Percentiles rank a stretch among this genome's conserved stretches.
phyloP scores from a whole-genome alignment of 2,888 invertebrate species.

The Catonia carolina region DNA sequence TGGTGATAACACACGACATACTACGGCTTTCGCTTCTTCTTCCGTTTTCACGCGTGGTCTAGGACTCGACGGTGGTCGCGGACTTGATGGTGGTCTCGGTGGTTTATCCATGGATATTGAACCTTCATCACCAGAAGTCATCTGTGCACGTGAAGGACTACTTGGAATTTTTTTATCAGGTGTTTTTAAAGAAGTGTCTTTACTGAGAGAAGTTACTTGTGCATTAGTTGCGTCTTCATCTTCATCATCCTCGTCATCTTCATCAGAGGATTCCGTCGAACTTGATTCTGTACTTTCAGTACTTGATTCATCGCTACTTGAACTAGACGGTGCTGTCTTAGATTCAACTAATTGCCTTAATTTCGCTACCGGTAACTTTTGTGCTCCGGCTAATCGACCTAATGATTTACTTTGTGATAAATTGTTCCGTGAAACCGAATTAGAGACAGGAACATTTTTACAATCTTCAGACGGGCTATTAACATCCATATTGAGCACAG shows the following conservation, averaged over 20 bases:
- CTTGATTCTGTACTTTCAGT: conserved; percentile 18
- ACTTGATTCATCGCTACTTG: conserved; percentile 24
- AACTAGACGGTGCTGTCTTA: conserved; percentile 8
- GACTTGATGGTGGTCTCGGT: conserved; percentile 28
- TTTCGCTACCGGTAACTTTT: conserved; percentile 19
- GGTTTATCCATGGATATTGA: conserved; percentile 27
- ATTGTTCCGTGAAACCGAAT: not conserved
- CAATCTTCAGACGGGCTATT: conserved; percentile 20
- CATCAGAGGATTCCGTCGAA: conserved; percentile 16
- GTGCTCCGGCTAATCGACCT: conserved; percentile 12
- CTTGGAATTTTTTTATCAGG: not conserved
- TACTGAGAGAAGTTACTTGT: conserved; percentile 1
- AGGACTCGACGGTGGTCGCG: conserved; percentile 1
- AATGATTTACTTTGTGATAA: conserved; percentile 25
- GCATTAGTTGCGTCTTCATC: conserved; percentile 21
- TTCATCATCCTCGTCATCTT: conserved; percentile 24
- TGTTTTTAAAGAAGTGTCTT: not conserved
- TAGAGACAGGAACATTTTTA: not conserved
- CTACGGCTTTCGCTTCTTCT: conserved; percentile 33
- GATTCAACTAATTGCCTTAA: conserved; percentile 1
- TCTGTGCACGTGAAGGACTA: conserved; percentile 19
- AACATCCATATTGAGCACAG: conserved; percentile 31
- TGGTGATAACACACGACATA: conserved; percentile 30
- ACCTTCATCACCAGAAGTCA: conserved; percentile 27
- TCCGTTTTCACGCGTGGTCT: conserved; percentile 10